phyloP scores from a whole-genome alignment of 2,888 invertebrate species.

The Eupithecia dodoneata region DNA sequence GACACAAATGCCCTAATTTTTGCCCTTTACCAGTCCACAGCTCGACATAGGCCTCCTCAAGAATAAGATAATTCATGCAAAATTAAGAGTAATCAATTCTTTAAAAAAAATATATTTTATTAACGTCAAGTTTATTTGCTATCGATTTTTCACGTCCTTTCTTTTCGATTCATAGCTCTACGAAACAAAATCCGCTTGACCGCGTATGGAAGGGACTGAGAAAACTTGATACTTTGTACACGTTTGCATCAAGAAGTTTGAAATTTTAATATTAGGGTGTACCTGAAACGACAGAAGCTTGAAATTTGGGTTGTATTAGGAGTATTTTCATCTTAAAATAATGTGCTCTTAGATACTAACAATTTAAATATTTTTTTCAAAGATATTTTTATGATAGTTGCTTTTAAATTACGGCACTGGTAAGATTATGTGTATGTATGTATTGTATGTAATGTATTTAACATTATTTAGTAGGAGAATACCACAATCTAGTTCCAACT shows the following conservation, averaged over 20 bases:
- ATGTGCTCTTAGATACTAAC: neutral
- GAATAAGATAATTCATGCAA: neutral
- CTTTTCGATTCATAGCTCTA: conserved; percentile 65
- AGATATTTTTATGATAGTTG: neutral
- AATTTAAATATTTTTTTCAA: neutral
- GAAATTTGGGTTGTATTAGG: neutral
- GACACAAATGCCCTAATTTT: neutral
- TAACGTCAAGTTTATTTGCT: neutral
- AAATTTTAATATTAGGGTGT: conserved; percentile 26
- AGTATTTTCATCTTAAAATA: neutral
- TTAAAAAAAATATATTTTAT: neutral
- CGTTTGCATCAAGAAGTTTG: conserved; percentile 53
- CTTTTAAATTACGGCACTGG: neutral
- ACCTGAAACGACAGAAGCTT: neutral
- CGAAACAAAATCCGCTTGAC: conserved; percentile 81
- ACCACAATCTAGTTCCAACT: neutral
- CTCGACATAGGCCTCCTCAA: neutral
- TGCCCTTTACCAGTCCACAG: neutral
- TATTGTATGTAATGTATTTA: neutral
- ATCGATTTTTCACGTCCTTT: conserved; percentile 46
- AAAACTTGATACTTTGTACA: conserved; percentile 76
- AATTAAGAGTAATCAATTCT: neutral
- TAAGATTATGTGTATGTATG: neutral
- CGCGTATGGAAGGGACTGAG: conserved; percentile 76
- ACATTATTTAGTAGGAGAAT: neutral